Conservation (phyloP, 1,140 invertebrate genomes). For the Hypsibius dujardini region DNA sequence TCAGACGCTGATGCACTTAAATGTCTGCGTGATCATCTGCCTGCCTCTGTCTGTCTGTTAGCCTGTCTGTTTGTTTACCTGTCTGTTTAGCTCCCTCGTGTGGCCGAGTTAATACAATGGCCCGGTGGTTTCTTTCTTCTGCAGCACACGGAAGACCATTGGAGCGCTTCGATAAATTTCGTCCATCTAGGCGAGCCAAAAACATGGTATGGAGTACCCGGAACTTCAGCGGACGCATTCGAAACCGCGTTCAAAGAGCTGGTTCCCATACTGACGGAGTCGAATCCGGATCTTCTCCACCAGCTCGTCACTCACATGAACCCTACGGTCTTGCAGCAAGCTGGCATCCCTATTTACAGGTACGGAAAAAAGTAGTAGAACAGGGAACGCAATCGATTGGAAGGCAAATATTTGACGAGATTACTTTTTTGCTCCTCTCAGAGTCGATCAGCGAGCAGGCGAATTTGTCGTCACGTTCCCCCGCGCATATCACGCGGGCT, state of each 20-base stretch:
- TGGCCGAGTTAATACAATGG: neutral
- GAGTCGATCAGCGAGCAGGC: slow-evolving; percentile 87
- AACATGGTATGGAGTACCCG: slow-evolving; percentile 87
- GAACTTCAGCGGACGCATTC: slow-evolving; percentile 71
- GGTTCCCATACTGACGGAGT: slow-evolving; percentile 81
- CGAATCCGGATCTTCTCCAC: slow-evolving; percentile 86
- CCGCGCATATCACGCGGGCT: slow-evolving; percentile 94
- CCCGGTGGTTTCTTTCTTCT: neutral
- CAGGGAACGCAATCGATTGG: no score
- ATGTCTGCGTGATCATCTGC: no score
- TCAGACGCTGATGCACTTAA: no score
- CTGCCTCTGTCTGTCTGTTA: no score
- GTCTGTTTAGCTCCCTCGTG: neutral
- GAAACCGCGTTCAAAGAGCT: slow-evolving; percentile 83
- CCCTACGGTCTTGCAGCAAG: slow-evolving; percentile 44
- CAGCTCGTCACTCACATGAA: slow-evolving; percentile 98
- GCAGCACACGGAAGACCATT: slow-evolving; percentile 95
- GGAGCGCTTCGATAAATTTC: slow-evolving; percentile 99
- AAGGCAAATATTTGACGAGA: no score
- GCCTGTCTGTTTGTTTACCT: neutral
- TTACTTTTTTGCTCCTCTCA: no score
- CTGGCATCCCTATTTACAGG: slow-evolving; percentile 46
- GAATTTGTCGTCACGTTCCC: slow-evolving; percentile 99
- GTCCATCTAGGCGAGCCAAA: slow-evolving; percentile 66
- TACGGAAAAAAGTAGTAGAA: no score